phyloP scores from a whole-genome alignment of 2,888 invertebrate species.

The Acheta domesticus region DNA sequence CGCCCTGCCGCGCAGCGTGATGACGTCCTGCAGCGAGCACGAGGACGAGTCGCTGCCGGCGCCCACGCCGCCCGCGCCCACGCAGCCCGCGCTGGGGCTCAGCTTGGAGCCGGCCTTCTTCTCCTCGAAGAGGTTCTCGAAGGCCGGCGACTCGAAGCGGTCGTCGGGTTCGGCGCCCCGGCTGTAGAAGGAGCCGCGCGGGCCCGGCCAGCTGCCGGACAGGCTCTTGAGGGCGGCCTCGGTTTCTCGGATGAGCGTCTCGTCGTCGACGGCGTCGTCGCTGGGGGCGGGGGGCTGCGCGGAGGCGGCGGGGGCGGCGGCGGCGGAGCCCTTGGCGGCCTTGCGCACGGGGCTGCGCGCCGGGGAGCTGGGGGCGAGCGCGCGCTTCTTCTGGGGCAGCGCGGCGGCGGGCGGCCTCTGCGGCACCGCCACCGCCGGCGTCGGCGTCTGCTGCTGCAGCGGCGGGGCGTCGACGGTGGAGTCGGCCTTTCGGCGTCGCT shows the following conservation, averaged over 20 bases:
- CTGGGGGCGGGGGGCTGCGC: slow-evolving; percentile 52
- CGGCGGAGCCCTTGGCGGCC: slow-evolving; percentile 38
- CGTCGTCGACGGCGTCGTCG: slow-evolving; percentile 65
- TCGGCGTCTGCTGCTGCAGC: not conserved
- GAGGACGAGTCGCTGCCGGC: slow-evolving; percentile 28
- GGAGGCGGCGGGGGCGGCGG: slow-evolving; percentile 43
- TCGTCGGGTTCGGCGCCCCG: slow-evolving; percentile 62
- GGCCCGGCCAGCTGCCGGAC: slow-evolving; percentile 81
- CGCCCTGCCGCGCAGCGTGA: slow-evolving; percentile 50
- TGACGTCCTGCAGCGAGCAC: slow-evolving; percentile 66
- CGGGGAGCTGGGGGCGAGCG: slow-evolving; percentile 42
- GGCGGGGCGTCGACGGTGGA: slow-evolving; percentile 34
- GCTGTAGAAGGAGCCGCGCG: slow-evolving; percentile 60
- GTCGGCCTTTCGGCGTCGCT: slow-evolving; percentile 45
- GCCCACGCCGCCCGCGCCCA: not conserved
- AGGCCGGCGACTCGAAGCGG: slow-evolving; percentile 66
- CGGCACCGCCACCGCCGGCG: slow-evolving; percentile 35
- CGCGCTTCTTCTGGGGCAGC: slow-evolving; percentile 60
- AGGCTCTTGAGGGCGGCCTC: slow-evolving; percentile 82
- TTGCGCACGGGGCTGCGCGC: slow-evolving; percentile 51
- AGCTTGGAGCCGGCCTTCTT: slow-evolving; percentile 55
- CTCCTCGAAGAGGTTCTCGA: slow-evolving; percentile 81
- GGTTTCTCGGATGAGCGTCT: slow-evolving; percentile 80
- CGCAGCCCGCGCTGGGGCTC: slow-evolving; percentile 25
- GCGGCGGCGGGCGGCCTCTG: slow-evolving; percentile 37